Conservation (phyloP, 2,797 vertebrate species). For the Lophotriccus pileatus region DNA sequence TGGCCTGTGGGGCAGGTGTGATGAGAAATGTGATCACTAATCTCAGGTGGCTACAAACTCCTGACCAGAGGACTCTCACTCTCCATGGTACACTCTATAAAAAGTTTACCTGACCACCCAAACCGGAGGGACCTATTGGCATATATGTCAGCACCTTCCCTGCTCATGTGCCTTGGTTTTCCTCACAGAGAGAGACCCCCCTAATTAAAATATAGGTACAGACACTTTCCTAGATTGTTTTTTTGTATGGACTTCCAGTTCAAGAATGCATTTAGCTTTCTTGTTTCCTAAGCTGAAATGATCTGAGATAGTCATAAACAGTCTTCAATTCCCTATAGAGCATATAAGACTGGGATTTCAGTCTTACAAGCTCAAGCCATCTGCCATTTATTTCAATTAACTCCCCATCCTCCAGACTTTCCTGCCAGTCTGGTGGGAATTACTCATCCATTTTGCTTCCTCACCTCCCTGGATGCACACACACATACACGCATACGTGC, state of each 20-base stretch:
- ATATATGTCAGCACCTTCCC: neutral
- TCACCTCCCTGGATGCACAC: neutral
- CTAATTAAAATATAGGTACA: neutral
- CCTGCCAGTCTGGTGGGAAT: neutral
- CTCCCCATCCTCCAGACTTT: neutral
- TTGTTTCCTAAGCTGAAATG: neutral
- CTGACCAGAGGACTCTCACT: neutral
- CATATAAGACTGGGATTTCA: neutral
- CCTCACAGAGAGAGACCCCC: neutral
- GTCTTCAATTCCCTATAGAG: neutral
- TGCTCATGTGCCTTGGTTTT: rapidly evolving
- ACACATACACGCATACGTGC: rapidly evolving
- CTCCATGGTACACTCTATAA: neutral
- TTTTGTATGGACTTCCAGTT: neutral
- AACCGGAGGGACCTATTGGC: neutral
- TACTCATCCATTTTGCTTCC: neutral
- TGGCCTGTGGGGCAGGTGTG: neutral
- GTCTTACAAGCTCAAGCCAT: neutral
- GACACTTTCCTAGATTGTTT: neutral
- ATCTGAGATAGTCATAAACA: neutral
- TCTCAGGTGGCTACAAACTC: neutral
- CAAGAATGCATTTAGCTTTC: neutral
- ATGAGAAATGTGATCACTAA: neutral
- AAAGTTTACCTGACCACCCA: neutral
- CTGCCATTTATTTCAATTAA: neutral